A percentile compares a stretch with the other conserved stretches of the same genome.
Evolutionary conservation across 2,888 invertebrate species (phyloP).

Genomic region (Eupithecia tripunctaria): DNA sequence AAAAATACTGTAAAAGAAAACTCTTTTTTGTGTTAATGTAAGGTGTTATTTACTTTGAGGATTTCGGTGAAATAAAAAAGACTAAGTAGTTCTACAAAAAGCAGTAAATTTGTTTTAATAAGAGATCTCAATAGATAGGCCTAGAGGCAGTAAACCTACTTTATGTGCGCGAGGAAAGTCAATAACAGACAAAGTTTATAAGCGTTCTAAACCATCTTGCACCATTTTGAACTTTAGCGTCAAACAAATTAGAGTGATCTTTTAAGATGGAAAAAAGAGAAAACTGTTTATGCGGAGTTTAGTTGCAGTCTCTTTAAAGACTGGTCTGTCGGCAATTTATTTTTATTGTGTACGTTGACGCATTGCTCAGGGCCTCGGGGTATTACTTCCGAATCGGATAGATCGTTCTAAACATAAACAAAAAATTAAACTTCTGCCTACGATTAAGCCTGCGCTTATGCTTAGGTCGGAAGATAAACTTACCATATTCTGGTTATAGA

Average conservation of each 20-base stretch:
- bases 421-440: slow-evolving; percentile 12
- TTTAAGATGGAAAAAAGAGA: background rate
- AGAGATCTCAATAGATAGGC: background rate
- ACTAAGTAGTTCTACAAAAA: background rate
- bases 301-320: slow-evolving; percentile 40
- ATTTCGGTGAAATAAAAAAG: background rate
- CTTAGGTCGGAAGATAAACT: background rate
- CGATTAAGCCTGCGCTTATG: background rate
- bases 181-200: slow-evolving; percentile 45
- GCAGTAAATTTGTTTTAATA: background rate
- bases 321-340: slow-evolving; percentile 34
- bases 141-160: slow-evolving; percentile 51
- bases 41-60: too few relatives aligned
- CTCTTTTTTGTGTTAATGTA: background rate
- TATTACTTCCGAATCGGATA: slow-evolving; percentile 16
- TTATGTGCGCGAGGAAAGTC: slow-evolving; percentile 52
- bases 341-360: slow-evolving; percentile 44
- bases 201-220: background rate
- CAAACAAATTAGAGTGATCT: background rate
- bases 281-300: slow-evolving; percentile 30
- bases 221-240: background rate
- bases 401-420: too few relatives aligned
- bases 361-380: slow-evolving; percentile 34
- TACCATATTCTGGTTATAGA: background rate
- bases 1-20: background rate